These are phyloP conservation scores for Podarcis siculus DNA, from an alignment of 2,797 vertebrate species.

Conservation along the genomic window DNA sequence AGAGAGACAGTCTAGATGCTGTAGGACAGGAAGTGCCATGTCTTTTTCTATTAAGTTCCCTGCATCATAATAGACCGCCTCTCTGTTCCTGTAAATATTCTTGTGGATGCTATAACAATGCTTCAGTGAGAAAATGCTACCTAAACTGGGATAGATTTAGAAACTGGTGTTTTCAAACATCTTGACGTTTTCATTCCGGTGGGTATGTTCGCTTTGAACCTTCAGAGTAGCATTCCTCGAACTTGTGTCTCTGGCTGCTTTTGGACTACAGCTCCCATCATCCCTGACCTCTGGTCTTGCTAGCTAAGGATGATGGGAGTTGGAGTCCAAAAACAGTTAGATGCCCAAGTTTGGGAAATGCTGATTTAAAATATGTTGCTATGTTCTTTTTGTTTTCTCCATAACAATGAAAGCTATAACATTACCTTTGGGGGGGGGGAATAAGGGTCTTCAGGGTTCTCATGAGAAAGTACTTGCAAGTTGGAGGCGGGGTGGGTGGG, in stretches of 20 bases:
- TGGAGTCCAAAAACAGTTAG: no score
- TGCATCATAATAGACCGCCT: slow-evolving; percentile 23
- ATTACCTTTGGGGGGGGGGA: background rate
- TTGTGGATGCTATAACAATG: slow-evolving; percentile 30
- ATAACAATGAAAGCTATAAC: background rate
- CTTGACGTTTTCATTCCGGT: background rate
- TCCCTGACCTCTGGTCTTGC: no score
- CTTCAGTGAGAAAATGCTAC: slow-evolving; percentile 28
- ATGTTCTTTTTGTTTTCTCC: background rate
- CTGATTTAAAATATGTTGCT: background rate
- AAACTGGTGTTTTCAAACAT: background rate
- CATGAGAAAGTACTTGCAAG: background rate
- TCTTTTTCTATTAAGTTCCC: slow-evolving; percentile 48
- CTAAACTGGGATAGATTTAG: background rate
- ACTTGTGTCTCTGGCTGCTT: no score
- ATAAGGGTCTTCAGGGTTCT: background rate
- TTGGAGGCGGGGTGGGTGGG: background rate
- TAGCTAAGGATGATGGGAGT: no score
- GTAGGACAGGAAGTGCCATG: slow-evolving; percentile 45
- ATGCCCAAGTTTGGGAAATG: no score
- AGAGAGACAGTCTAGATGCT: slow-evolving; percentile 49
- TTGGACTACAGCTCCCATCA: no score
- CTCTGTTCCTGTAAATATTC: slow-evolving; percentile 14
- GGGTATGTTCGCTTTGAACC: background rate
- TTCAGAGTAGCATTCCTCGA: background rate